Conservation (phyloP, 2,888 invertebrate species). For the Aspidapion aeneum region DNA sequence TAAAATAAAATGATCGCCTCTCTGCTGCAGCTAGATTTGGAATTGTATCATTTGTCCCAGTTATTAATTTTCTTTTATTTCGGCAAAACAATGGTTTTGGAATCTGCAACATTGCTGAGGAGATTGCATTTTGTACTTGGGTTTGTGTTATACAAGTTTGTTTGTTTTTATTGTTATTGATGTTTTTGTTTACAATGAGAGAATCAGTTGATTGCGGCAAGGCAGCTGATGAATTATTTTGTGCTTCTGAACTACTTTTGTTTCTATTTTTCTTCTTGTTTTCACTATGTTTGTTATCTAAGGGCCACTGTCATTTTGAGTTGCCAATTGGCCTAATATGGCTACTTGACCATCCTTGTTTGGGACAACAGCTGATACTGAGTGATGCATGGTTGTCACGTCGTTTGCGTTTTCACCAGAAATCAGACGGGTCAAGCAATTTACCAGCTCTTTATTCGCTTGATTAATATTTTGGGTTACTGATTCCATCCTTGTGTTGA, state of each 20-base stretch:
- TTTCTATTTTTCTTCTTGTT: not conserved
- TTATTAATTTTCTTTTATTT: too few relatives aligned
- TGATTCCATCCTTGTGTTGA: not conserved
- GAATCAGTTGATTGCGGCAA: too few relatives aligned
- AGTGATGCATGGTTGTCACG: not conserved
- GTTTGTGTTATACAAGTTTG: not conserved
- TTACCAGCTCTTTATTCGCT: not conserved
- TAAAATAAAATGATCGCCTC: not conserved
- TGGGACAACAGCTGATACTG: not conserved
- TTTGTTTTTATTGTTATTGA: not conserved
- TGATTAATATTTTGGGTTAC: not conserved
- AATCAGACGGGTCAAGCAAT: not conserved
- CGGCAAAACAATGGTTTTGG: not conserved
- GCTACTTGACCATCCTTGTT: not conserved
- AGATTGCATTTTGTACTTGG: not conserved
- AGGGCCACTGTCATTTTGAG: not conserved
- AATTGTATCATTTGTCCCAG: not conserved
- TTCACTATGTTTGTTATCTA: too few relatives aligned
- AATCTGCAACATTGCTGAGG: not conserved
- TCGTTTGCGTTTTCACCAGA: not conserved
- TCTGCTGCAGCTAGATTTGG: not conserved
- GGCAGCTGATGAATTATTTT: too few relatives aligned
- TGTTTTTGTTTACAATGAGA: not conserved
- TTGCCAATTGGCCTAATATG: not conserved
- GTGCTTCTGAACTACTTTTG: not conserved